Evolutionary conservation across 2,113 vertebrate species (phyloP).

Genomic region (Xenus cinereus): DNA sequence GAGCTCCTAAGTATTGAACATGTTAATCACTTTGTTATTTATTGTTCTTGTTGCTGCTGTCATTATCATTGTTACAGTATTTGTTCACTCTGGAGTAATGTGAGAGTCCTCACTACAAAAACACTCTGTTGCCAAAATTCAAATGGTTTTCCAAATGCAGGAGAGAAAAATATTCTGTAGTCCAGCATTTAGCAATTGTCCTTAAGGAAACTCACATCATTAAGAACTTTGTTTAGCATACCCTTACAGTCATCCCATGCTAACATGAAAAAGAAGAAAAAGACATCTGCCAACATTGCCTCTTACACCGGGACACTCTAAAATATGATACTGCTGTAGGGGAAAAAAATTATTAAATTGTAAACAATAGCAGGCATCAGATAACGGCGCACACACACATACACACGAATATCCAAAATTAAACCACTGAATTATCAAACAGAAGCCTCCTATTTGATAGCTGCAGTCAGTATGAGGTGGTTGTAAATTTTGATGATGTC

Average conservation of each 20-base stretch:
- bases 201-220: neutral
- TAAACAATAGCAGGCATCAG: neutral
- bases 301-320: neutral
- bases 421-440: neutral
- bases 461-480: neutral
- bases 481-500: neutral
- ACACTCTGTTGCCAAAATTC: neutral
- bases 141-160: neutral
- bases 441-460: neutral
- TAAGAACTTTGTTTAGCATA: neutral
- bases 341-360: accelerated
- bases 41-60: neutral
- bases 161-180: neutral
- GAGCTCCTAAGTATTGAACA: neutral
- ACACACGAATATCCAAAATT: neutral
- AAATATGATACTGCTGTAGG: neutral
- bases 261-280: neutral
- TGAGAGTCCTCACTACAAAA: neutral
- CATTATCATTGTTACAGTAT: neutral
- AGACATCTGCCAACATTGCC: neutral
- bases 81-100: neutral
- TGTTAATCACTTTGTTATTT: neutral
- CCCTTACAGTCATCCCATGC: neutral
- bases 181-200: neutral
- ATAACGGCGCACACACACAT: neutral